Percentiles rank a stretch among this genome's conserved stretches.
phyloP scores from a whole-genome alignment of 1,140 invertebrate genomes.

The Maniola jurtina region DNA sequence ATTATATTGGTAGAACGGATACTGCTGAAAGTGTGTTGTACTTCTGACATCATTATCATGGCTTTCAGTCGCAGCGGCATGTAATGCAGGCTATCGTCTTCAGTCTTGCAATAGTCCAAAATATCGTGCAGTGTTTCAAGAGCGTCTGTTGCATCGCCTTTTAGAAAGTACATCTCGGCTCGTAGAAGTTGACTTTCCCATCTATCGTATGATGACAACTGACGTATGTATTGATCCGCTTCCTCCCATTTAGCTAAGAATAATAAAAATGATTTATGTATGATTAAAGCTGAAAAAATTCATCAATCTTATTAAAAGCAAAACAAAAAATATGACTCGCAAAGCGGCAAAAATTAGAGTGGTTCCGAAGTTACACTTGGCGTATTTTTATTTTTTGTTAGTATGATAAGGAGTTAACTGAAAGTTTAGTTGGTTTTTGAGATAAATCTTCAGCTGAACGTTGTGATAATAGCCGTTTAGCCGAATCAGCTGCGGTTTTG shows the following conservation, averaged over 20 bases:
- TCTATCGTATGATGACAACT: constrained; percentile 85
- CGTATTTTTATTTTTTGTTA: too few relatives aligned
- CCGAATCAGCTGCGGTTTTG: too few relatives aligned
- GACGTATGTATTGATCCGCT: constrained; percentile 85
- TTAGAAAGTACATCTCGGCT: constrained; percentile 84
- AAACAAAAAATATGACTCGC: too few relatives aligned
- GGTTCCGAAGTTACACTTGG: too few relatives aligned
- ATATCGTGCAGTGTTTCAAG: constrained; percentile 80
- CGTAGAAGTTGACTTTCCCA: constrained; percentile 84
- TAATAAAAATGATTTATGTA: background rate
- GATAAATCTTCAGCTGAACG: too few relatives aligned
- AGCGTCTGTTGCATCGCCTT: constrained; percentile 83
- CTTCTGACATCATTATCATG: constrained; percentile 86
- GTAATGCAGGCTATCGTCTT: constrained; percentile 76
- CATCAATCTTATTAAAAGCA: too few relatives aligned
- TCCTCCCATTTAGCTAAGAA: constrained; percentile 85
- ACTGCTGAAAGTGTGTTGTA: constrained; percentile 81
- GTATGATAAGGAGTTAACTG: too few relatives aligned
- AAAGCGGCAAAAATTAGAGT: too few relatives aligned
- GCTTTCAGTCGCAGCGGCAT: constrained; percentile 82
- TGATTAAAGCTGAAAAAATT: background rate
- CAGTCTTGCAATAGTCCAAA: constrained; percentile 73
- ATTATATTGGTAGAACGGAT: constrained; percentile 79
- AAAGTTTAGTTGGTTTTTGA: too few relatives aligned
- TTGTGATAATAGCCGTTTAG: too few relatives aligned